Percentiles rank a stretch among this genome's conserved stretches.
Evolutionary conservation across 2,888 invertebrate species (phyloP).

Genomic region (Nezara viridula): DNA sequence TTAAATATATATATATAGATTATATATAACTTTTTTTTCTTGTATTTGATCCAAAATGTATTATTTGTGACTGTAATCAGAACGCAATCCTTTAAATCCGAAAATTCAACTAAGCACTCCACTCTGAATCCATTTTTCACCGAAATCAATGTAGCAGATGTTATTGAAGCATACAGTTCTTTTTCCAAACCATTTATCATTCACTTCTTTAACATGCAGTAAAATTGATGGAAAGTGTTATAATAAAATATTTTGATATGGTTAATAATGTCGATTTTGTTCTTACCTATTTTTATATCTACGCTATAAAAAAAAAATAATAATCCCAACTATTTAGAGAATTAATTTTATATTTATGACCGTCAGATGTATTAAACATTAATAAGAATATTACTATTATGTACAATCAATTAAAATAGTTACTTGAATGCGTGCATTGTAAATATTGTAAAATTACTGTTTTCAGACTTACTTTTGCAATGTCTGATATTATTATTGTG

Average conservation of each 20-base stretch:
- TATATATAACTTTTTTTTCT: not conserved
- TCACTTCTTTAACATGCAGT: not conserved
- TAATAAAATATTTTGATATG: not conserved
- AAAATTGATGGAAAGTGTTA: not conserved
- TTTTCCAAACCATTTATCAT: slow-evolving; percentile 13
- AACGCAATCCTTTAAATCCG: not conserved
- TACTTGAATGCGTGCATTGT: no score
- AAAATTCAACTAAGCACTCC: not conserved
- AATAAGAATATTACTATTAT: no score
- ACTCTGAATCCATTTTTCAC: not conserved
- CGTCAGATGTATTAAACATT: no score
- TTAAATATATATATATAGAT: no score
- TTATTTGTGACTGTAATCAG: not conserved
- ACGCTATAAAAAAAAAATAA: not conserved
- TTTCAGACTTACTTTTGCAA: no score
- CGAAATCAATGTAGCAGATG: slow-evolving; percentile 4
- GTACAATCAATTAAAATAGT: no score
- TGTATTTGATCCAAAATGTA: not conserved
- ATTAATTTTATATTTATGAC: no score
- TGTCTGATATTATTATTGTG: no score
- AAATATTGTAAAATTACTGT: no score
- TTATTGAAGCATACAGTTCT: not conserved
- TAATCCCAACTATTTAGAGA: no score
- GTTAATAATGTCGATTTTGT: not conserved
- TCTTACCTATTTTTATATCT: not conserved